A percentile compares a stretch with the other conserved stretches of the same genome.
These are phyloP conservation scores for Paratilapia polleni DNA, from an alignment of 2,113 vertebrate genomes.

Conservation along the genomic window DNA sequence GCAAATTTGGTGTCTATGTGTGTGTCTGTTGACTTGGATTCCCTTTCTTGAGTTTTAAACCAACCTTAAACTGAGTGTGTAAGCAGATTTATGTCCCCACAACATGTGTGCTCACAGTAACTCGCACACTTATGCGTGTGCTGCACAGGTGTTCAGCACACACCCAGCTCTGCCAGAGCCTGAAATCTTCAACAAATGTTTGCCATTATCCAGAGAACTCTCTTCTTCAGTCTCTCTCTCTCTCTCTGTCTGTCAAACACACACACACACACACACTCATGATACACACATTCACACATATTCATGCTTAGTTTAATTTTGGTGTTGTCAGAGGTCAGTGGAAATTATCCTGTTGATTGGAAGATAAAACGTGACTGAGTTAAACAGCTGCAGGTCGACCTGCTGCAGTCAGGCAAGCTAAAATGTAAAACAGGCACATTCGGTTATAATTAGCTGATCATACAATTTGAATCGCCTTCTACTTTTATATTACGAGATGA, in stretches of 20 bases:
- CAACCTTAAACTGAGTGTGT: background rate
- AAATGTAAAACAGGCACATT: too few relatives aligned
- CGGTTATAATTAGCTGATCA: background rate
- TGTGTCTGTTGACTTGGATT: background rate
- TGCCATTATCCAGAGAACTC: conserved; percentile 11
- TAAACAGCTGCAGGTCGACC: background rate
- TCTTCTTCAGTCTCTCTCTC: conserved; percentile 1
- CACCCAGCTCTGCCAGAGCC: background rate
- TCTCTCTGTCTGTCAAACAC: too few relatives aligned
- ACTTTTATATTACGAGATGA: background rate
- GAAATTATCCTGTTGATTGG: background rate
- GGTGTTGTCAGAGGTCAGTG: too few relatives aligned
- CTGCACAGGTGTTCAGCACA: conserved; percentile 52
- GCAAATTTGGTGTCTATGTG: background rate
- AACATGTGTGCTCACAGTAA: accelerated
- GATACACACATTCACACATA: background rate
- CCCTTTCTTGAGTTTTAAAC: accelerated
- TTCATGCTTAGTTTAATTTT: too few relatives aligned
- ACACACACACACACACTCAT: background rate
- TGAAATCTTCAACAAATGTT: conserved; percentile 46
- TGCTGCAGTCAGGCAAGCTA: too few relatives aligned
- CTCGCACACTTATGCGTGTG: background rate
- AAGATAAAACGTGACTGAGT: background rate
- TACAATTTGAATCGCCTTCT: accelerated
- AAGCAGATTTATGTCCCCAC: background rate